A percentile compares a stretch with the other conserved stretches of the same genome.
Conservation (phyloP, 35 echinoderm and acorn worm genomes). For the Amphiura filiformis region DNA sequence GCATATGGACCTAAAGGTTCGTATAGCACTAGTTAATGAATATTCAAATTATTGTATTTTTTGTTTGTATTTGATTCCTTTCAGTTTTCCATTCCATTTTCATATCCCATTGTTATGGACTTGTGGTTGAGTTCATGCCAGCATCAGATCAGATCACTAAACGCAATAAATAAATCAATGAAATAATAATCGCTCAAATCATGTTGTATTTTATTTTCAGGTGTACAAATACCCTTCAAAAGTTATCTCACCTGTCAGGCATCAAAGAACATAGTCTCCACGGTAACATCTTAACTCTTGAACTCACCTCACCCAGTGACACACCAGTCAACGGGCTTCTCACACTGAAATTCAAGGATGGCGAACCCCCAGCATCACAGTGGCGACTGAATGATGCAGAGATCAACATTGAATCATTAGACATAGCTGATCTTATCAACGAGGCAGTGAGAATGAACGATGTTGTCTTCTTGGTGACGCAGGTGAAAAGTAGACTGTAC, state of each 20-base stretch:
- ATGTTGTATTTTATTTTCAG: no score
- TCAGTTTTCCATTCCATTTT: no score
- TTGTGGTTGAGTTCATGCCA: no score
- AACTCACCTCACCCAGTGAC: not conserved
- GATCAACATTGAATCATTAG: not conserved
- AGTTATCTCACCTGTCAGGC: not conserved
- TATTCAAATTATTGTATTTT: no score
- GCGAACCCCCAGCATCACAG: not conserved
- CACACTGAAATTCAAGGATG: not conserved
- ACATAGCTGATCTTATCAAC: not conserved
- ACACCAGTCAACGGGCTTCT: not conserved
- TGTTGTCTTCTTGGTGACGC: not conserved
- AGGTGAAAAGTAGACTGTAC: not conserved
- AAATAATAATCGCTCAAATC: no score
- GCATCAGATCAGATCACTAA: no score
- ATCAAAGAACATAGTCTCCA: not conserved
- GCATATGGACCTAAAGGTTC: no score
- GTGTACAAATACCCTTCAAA: not conserved
- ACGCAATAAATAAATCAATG: no score
- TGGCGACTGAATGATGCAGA: not conserved
- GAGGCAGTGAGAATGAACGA: not conserved
- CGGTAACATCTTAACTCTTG: not conserved
- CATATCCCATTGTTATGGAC: no score
- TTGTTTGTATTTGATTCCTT: no score
- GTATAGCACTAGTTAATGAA: no score